Evolutionary conservation across 2,113 vertebrate species (phyloP).

Genomic region (Illadopsis cleaveri): DNA sequence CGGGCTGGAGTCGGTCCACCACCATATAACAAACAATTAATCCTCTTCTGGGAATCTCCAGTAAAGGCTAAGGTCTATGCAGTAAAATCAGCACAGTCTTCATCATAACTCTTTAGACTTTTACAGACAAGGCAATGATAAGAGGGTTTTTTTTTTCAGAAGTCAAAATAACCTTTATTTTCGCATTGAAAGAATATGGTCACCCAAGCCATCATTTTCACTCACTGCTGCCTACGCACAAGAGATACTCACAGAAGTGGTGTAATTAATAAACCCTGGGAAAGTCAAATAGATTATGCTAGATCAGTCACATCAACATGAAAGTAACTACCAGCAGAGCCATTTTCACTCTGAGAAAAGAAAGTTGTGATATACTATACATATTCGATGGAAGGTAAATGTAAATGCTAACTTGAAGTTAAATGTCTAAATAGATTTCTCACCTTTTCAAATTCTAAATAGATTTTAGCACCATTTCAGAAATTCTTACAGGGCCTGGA

Average conservation of each 20-base stretch:
- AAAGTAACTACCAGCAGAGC: background rate
- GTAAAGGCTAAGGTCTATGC: background rate
- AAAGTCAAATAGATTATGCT: background rate
- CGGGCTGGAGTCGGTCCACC: fast-evolving
- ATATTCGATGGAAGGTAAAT: background rate
- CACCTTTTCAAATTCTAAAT: background rate
- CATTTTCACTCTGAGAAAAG: background rate
- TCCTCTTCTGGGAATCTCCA: background rate
- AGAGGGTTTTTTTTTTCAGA: background rate
- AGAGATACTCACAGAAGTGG: background rate
- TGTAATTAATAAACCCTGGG: background rate
- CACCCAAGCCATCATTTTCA: background rate
- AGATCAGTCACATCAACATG: background rate
- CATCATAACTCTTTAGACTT: background rate
- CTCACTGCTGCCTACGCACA: background rate
- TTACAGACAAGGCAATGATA: background rate
- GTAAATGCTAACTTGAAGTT: background rate
- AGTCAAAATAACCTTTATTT: background rate
- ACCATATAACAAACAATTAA: background rate
- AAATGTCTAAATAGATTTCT: background rate
- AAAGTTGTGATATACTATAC: background rate
- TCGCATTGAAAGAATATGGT: background rate
- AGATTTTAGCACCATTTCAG: background rate
- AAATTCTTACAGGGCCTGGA: background rate
- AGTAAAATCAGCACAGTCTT: fast-evolving